These are phyloP conservation scores for Amphilophus citrinellus DNA, from an alignment of 2,113 vertebrate species.

Conservation along the genomic window DNA sequence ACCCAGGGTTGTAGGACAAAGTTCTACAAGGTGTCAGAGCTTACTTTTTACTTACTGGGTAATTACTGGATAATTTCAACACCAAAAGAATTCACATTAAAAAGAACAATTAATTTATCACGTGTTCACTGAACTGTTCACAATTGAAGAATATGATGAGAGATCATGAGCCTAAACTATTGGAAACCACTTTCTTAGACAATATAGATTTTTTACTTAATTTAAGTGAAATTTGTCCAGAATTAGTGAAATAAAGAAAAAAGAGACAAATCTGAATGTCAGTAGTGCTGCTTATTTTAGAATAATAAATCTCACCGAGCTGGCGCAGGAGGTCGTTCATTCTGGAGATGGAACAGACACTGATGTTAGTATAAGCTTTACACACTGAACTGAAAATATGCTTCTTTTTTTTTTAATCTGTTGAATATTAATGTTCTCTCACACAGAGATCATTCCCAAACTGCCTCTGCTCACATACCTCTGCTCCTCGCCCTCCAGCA, in stretches of 20 bases:
- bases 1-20: neutral
- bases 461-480: constrained; percentile 54
- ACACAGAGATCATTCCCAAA: neutral
- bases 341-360: constrained; percentile 50
- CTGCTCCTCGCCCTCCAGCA: constrained; percentile 83
- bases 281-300: neutral
- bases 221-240: neutral
- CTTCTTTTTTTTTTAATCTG: neutral
- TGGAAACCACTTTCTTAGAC: too few species aligned
- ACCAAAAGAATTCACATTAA: neutral
- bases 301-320: constrained; percentile 51
- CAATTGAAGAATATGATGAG: neutral
- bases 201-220: neutral
- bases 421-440: neutral
- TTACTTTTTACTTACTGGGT: neutral
- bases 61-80: neutral
- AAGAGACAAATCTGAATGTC: neutral
- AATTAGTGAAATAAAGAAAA: neutral
- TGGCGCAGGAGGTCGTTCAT: constrained; percentile 42
- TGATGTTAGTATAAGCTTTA: neutral
- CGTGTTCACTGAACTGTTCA: neutral
- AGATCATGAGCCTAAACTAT: too few species aligned
- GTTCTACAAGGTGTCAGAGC: neutral
- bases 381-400: neutral
- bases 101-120: neutral